Evolutionary conservation across 2,888 invertebrate species (phyloP).

Genomic region (Agrochola lychnidis): DNA sequence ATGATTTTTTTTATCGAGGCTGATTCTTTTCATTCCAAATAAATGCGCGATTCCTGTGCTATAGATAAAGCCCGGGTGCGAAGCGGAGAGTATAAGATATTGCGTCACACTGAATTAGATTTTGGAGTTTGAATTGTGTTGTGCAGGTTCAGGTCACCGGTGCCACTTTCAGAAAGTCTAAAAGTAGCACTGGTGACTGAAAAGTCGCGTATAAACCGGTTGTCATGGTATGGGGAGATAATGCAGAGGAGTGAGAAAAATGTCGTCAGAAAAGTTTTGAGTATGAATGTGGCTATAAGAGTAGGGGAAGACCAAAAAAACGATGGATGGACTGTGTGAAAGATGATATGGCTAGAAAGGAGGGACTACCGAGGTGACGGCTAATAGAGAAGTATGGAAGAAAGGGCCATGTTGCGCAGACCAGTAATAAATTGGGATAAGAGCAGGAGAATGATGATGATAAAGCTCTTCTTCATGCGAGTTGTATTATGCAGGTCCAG

Average conservation of each 20-base stretch:
- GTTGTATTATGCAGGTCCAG: constrained; percentile 87
- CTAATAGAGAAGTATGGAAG: too few species aligned
- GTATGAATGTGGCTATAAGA: not conserved
- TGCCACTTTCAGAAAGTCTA: not conserved
- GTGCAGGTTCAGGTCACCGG: not conserved
- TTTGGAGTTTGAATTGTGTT: not conserved
- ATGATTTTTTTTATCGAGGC: not conserved
- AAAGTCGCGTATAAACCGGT: not conserved
- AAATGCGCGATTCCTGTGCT: not conserved
- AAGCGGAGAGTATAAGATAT: not conserved
- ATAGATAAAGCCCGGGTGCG: not conserved
- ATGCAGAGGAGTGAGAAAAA: too few species aligned
- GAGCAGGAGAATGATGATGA: not conserved
- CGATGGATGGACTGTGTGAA: not conserved
- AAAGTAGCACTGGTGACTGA: not conserved
- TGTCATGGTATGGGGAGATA: too few species aligned
- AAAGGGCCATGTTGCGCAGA: not conserved
- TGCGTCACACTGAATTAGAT: not conserved
- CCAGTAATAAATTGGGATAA: not conserved
- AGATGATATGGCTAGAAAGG: not conserved
- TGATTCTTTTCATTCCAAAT: not conserved
- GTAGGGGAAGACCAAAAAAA: not conserved
- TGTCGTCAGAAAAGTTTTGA: not conserved
- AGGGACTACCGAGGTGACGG: too few species aligned
- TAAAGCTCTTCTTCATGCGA: not conserved